Evolutionary conservation across 2,797 vertebrate genomes (phyloP), one percentile per base, ranked within the genome.

Genomic region (Morus bassanus): DNA sequence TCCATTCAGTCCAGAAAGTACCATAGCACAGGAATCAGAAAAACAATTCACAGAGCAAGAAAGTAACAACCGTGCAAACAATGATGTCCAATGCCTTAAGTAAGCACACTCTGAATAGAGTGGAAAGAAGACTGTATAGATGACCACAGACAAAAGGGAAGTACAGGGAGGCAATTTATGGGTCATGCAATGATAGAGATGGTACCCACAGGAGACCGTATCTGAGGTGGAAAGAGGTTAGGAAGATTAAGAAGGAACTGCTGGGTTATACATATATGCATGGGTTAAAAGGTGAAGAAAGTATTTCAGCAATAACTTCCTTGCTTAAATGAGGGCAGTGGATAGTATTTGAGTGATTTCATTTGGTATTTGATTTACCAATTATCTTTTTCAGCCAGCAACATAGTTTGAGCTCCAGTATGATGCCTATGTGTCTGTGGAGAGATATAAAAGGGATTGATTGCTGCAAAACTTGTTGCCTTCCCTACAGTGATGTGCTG

Each of bases 371-470:
- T 95, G 88, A 94, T 96, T 93, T 93, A 79, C 76, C 73, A 93
- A 73, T 93, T 88, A 73, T 76, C 33, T 69, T 86, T 87, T 91
- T 88, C 75, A 90, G 63, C 51, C 77, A 94, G 57, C 30, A 92
- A 79, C 51, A 73, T 64, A 57, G 76, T 90, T 56, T 61, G 74
- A 91, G 59, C 54, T 95, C 43, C 59, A 63, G 18, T 45, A 73
- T 73, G 77, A 90, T 86, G 59, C 17, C 76, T 93, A 37, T 72
- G 28, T 79, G 69, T 96, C 91, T 93, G 59, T 63, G 56, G 83
- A 96, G 88, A 85, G 61, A 59, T 37, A 90, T 94, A 95, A 95
- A 96, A 86, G 37, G 67, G 45, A 95, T 79, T 94, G 95, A 97
- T 91, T 91, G 89, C 83, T 69, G 33, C 61, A 88, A 85, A 95